Base-by-base conservation (phyloP, 2,113 vertebrate species). In the Pseudopodoces humilis region DNA sequence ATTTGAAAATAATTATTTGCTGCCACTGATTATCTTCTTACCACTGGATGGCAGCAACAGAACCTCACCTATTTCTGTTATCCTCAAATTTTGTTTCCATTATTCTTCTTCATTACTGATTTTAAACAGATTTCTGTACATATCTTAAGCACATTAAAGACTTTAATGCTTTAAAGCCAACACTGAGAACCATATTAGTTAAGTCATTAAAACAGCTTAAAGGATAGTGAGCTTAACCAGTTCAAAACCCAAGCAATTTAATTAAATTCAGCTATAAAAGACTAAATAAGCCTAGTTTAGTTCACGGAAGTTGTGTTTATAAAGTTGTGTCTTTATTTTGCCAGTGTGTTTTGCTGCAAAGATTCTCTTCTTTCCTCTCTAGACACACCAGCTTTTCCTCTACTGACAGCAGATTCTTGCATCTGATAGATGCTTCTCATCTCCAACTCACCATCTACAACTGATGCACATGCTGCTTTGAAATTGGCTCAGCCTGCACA, bases 21-120 rank as follows among this genome's bases (percentile, higher is more conserved):
- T 67, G 49, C 14, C 89, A 84, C 52, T 83, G 50, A 88, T 64
- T 88, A 89, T 67, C 53, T 88, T 85, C 59, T 94, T 90, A 79
- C 97, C 98, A 98, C 98, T 98, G 98, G 98, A 99, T 98, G 98
- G 98, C 98, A 98, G 98, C 98, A 99, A 98, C 53, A 97, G 95
- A 96, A 96, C 68, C 96, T 94, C 72, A 93, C 94, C 86, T 75
- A 68, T 60, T 76, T 76, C 63, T 55, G 64, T 60, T 89, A 75
- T 50, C 28, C 53, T 76, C 49, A 93, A 94, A 95, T 86, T 91
- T 92, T 90, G 86, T 74, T 92, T 28, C 44, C 33, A 75, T 82
- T 77, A 64, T 52, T 67, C 49, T 56, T 63, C 63, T 80, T 59
- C 82, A 91, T 31, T 83, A 88, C 9, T 43, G 39, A 70, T 91